Evolutionary conservation across 1,140 invertebrate species (phyloP), one percentile per base, ranked within the genome.

Genomic region (Rhynchophorus ferrugineus): DNA sequence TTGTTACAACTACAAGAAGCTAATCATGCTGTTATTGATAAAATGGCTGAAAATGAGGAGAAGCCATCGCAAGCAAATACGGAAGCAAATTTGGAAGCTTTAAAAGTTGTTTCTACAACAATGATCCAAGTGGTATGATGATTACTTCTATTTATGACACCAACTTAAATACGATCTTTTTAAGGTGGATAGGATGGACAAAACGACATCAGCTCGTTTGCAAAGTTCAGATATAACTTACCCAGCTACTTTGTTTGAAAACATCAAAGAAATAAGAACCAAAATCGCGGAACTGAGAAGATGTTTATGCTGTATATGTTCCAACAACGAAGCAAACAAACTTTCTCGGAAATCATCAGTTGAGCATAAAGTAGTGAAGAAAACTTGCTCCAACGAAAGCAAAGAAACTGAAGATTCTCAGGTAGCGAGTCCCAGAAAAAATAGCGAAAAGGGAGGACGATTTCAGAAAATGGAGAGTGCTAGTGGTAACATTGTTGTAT

Each of bases 211-310:
- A 2, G 36, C 36, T 29, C 42, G 54, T 18, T 16, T 29, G 8
- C 13, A n/a, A 9, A 13, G 16, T 5, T 17, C 17, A 6, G 8
- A 5, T 7, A 20, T 14, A 18, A n/a, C 6, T 16, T 52, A 29
- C 34, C 29, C 16, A 3, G 21, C 13, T 6, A 41, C 48, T 2
- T 51, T 51, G 13, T 58, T 54, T 36, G 61, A 60, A 42, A 16
- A 39, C 8, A 44, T 58, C 6, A 53, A 54, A 22, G 53, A 59
- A 6, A 54, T 62, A 2, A 22, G 48, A 9, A 18, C 33, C 14
- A 74, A 73, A 62, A 62, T 74, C 16, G 58, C 69, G 24, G 71
- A 73, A 49, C 50, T 74, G 7, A 61, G 70, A 44, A 43, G 67
- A 50, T 61, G 59, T 47, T 54, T 72, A n/a, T 62, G 56, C 29